Conservation (phyloP, 2,797 vertebrate genomes). For the Triplophysa yarkandensis region DNA sequence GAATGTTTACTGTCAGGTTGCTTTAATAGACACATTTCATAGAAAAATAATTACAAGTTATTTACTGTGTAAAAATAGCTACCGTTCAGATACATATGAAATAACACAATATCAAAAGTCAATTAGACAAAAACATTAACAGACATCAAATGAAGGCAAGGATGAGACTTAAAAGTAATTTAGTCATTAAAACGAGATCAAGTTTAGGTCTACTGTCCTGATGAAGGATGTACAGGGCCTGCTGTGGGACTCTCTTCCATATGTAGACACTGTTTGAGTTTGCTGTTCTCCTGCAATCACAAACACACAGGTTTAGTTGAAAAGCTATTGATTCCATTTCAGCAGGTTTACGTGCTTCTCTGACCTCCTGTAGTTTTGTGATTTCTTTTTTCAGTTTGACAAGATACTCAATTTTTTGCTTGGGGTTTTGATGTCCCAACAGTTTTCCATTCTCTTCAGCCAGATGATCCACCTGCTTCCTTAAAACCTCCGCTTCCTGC, state of each 20-base stretch:
- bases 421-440: conserved; percentile 91
- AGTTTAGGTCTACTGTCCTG: background rate
- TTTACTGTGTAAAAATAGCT: background rate
- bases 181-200: background rate
- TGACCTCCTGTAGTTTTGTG: conserved; percentile 85
- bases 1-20: background rate
- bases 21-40: conserved; percentile 16
- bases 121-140: background rate
- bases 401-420: conserved; percentile 95
- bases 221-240: background rate
- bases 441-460: conserved; percentile 94
- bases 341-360: background rate
- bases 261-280: conserved; percentile 30
- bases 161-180: background rate
- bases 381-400: conserved; percentile 93
- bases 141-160: background rate
- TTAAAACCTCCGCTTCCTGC: conserved; percentile 85
- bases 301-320: conserved; percentile 1
- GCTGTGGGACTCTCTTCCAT: conserved; percentile 24
- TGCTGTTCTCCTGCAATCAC: conserved; percentile 32
- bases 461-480: conserved; percentile 83
- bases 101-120: background rate
- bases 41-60: conserved; percentile 11
- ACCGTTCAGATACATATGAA: background rate
- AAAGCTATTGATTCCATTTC: background rate